phyloP scores from a whole-genome alignment of 2,888 invertebrate genomes.

The Hypomecis atomaria region DNA sequence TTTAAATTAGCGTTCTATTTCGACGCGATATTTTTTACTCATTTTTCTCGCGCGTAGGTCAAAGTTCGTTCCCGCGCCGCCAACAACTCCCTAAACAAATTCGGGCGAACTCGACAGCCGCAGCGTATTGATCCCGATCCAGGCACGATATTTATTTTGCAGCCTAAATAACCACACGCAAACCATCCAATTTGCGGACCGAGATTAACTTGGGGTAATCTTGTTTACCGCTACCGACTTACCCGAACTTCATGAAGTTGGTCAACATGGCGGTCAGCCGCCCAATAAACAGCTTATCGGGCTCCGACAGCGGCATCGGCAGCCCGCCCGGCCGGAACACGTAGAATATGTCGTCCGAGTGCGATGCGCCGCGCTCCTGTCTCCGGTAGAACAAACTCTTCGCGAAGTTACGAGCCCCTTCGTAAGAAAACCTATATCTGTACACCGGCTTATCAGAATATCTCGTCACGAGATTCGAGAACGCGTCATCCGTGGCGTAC shows the following conservation, averaged over 20 bases:
- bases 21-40: too few relatives aligned
- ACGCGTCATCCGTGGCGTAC: conserved; percentile 61
- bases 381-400: conserved; percentile 55
- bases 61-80: too few relatives aligned
- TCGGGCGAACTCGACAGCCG: neutral
- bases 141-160: conserved; percentile 26
- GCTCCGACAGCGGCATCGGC: conserved; percentile 48
- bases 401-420: conserved; percentile 69
- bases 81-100: too few relatives aligned
- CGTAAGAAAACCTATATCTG: conserved; percentile 70
- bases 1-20: too few relatives aligned
- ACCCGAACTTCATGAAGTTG: conserved; percentile 76
- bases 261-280: conserved; percentile 67
- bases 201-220: conserved; percentile 38
- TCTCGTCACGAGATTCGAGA: conserved; percentile 58
- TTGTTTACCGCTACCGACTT: conserved; percentile 44
- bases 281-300: conserved; percentile 63
- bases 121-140: conserved; percentile 9
- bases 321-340: conserved; percentile 71
- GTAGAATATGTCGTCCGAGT: conserved; percentile 76
- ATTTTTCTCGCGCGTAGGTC: too few relatives aligned
- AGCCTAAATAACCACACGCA: conserved; percentile 28
- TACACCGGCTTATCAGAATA: conserved; percentile 65
- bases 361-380: conserved; percentile 59
- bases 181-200: conserved; percentile 33